These are phyloP conservation scores for Nemotelus nigrinus DNA, from an alignment of 2,888 invertebrate species.

Conservation along the genomic window DNA sequence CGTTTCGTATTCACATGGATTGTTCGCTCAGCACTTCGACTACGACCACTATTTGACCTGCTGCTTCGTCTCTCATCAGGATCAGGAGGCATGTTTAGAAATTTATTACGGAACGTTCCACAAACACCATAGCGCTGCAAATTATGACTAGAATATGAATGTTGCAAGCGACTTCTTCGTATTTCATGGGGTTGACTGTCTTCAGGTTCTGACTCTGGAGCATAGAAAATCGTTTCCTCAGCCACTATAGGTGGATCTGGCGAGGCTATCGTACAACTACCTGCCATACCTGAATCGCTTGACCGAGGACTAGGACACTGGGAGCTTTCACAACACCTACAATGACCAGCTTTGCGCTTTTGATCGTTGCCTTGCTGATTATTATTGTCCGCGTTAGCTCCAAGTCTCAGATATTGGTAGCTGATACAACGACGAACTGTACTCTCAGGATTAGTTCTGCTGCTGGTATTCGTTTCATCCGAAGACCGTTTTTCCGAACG, in stretches of 20 bases:
- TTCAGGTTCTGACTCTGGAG: conserved; percentile 58
- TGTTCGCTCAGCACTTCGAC: conserved; percentile 51
- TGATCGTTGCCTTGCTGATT: conserved; percentile 39
- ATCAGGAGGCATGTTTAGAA: conserved; percentile 55
- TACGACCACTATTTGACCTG: conserved; percentile 46
- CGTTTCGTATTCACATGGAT: conserved; percentile 61
- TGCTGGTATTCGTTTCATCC: conserved; percentile 36
- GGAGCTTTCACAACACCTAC: conserved; percentile 72
- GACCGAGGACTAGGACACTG: conserved; percentile 76
- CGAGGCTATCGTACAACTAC: conserved; percentile 79
- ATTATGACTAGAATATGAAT: conserved; percentile 54
- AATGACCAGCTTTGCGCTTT: conserved; percentile 54
- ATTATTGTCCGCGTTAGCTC: conserved; percentile 18
- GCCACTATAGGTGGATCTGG: conserved; percentile 69
- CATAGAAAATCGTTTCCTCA: conserved; percentile 49
- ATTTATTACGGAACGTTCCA: conserved; percentile 63
- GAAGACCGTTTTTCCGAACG: conserved; percentile 19
- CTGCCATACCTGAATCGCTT: conserved; percentile 84
- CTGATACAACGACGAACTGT: conserved; percentile 66
- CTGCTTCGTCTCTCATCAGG: not conserved
- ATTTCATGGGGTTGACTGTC: not conserved
- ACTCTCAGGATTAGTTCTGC: conserved; percentile 49
- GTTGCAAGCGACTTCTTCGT: conserved; percentile 41
- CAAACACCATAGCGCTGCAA: conserved; percentile 62
- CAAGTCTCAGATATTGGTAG: conserved; percentile 65